Evolutionary conservation across 1,140 invertebrate genomes (phyloP).

Genomic region (Bombus pyrosoma): DNA sequence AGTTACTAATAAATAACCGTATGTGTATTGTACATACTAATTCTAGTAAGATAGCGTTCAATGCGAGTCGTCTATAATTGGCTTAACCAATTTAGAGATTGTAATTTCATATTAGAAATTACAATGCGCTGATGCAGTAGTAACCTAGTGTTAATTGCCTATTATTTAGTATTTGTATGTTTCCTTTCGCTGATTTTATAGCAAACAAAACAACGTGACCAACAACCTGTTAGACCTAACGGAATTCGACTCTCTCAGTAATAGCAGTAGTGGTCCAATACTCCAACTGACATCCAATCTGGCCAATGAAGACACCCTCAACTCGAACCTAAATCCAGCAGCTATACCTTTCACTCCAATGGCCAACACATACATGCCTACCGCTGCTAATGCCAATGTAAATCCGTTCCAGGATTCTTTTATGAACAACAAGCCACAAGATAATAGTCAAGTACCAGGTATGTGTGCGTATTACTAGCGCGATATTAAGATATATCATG

Average conservation of each 20-base stretch:
- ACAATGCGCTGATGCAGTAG: conserved; percentile 63
- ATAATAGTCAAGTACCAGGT: conserved; percentile 81
- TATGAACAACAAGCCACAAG: conserved; percentile 78
- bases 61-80: conserved; percentile 34
- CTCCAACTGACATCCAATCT: conserved; percentile 78
- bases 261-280: conserved; percentile 82
- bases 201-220: conserved; percentile 83
- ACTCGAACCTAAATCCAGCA: conserved; percentile 80
- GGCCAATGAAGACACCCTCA: conserved; percentile 80
- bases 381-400: conserved; percentile 75
- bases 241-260: conserved; percentile 84
- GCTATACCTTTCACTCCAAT: conserved; percentile 80
- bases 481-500: neutral
- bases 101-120: conserved; percentile 44
- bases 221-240: conserved; percentile 83
- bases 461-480: conserved; percentile 30
- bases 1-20: neutral
- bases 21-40: conserved; percentile 21
- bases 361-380: conserved; percentile 76
- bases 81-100: conserved; percentile 54
- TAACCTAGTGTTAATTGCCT: conserved; percentile 62
- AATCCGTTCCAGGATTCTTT: conserved; percentile 81
- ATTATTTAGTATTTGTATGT: conserved; percentile 76
- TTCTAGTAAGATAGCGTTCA: conserved; percentile 44
- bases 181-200: conserved; percentile 80